Evolutionary conservation across 2,113 vertebrate genomes (phyloP).

Genomic region (Ursus arctos): DNA sequence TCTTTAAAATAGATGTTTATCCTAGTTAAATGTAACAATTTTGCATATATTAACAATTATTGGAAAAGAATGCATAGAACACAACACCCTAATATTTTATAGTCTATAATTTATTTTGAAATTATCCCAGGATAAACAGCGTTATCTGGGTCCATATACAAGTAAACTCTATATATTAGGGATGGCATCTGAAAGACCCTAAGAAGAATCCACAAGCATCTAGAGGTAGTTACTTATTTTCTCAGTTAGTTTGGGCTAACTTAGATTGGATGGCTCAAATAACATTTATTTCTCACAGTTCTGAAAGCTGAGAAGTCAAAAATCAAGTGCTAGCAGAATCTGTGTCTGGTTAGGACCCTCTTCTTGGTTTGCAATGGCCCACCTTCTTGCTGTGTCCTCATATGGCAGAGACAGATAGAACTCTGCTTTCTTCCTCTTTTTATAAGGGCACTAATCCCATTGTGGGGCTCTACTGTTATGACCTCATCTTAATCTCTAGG

Average conservation of each 20-base stretch:
- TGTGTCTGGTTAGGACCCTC: not conserved
- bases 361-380: not conserved
- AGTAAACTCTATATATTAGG: not conserved
- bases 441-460: not conserved
- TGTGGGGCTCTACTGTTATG: not conserved
- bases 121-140: not conserved
- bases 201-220: not conserved
- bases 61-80: not conserved
- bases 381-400: not conserved
- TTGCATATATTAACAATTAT: not conserved
- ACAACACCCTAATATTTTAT: not conserved
- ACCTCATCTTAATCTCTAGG: not conserved
- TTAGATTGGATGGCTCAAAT: not conserved
- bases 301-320: not conserved
- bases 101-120: not conserved
- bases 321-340: not conserved
- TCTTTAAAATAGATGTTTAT: constrained; percentile 24
- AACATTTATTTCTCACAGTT: not conserved
- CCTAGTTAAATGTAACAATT: not conserved
- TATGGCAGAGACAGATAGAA: not conserved
- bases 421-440: not conserved
- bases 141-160: not conserved
- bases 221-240: not conserved
- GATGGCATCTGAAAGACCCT: not conserved
- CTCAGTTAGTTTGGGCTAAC: not conserved